Conservation (phyloP, 2,888 invertebrate genomes). For the Tiliacea citrago region DNA sequence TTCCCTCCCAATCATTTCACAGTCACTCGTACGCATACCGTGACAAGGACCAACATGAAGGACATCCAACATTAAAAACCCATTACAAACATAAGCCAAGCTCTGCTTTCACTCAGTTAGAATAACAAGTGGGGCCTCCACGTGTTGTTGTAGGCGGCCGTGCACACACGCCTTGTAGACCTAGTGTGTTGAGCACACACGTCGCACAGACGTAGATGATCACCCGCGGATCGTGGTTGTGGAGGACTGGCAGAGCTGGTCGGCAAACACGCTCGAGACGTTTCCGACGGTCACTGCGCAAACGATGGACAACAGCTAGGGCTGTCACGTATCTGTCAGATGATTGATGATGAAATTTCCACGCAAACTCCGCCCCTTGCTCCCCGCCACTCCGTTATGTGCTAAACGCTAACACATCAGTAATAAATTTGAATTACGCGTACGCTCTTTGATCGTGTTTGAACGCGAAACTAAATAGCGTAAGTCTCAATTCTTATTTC, state of each 20-base stretch:
- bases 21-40: conserved; percentile 31
- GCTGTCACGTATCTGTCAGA: conserved; percentile 10
- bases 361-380: too few relatives aligned
- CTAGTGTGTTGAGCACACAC: conserved; percentile 29
- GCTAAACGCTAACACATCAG: too few relatives aligned
- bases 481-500: too few relatives aligned
- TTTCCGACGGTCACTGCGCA: conserved; percentile 38
- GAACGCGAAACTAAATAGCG: too few relatives aligned
- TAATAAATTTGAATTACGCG: too few relatives aligned
- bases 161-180: conserved; percentile 8
- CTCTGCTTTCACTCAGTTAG: conserved; percentile 54
- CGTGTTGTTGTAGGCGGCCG: conserved; percentile 53
- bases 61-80: conserved; percentile 55
- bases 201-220: not conserved
- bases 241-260: conserved; percentile 28
- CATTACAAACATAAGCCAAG: conserved; percentile 52
- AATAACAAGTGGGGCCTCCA: conserved; percentile 48
- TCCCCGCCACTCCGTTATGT: too few relatives aligned
- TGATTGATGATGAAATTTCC: too few relatives aligned
- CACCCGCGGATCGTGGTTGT: conserved; percentile 12
- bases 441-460: too few relatives aligned
- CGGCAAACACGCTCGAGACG: conserved; percentile 46
- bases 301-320: conserved; percentile 35
- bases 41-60: conserved; percentile 37
- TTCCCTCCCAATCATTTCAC: conserved; percentile 22